phyloP scores from a whole-genome alignment of 2,888 invertebrate genomes.

The Parnassius orleans region DNA sequence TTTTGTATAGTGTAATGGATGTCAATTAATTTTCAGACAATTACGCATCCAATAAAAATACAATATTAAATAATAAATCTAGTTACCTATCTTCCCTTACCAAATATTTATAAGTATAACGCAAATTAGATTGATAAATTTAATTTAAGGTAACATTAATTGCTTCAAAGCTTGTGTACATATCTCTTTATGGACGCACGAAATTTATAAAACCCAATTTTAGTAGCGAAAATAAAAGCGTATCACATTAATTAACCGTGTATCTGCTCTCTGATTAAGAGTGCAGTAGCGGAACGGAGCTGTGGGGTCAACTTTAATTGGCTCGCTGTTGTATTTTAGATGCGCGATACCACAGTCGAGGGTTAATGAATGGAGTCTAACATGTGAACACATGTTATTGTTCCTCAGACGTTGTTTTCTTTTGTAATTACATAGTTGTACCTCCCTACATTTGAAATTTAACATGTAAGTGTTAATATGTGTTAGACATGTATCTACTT shows the following conservation, averaged over 20 bases:
- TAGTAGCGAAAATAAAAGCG: constrained; percentile 63
- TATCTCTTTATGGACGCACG: constrained; percentile 30
- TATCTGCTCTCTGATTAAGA: constrained; percentile 76
- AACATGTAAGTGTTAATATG: constrained; percentile 23
- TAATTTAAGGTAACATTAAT: constrained; percentile 16
- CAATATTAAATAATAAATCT: too few relatives aligned
- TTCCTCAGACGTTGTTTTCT: constrained; percentile 54
- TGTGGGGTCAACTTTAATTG: constrained; percentile 75
- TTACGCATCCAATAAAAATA: too few relatives aligned
- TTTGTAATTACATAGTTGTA: constrained; percentile 57
- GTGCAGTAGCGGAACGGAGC: constrained; percentile 67
- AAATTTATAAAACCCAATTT: constrained; percentile 47
- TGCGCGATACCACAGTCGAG: constrained; percentile 62
- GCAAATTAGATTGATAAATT: not conserved
- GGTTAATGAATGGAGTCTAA: constrained; percentile 71
- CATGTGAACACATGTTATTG: constrained; percentile 73
- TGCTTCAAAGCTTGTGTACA: constrained; percentile 13
- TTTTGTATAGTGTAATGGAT: too few relatives aligned
- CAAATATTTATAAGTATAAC: not conserved
- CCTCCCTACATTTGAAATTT: constrained; percentile 17
- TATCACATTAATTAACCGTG: constrained; percentile 75
- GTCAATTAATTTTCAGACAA: too few relatives aligned
- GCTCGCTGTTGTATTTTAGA: constrained; percentile 68
- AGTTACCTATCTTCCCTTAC: too few relatives aligned
- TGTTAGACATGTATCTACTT: constrained; percentile 24